phyloP scores from a whole-genome alignment of 2,888 invertebrate species.

The Platycheirus albimanus region DNA sequence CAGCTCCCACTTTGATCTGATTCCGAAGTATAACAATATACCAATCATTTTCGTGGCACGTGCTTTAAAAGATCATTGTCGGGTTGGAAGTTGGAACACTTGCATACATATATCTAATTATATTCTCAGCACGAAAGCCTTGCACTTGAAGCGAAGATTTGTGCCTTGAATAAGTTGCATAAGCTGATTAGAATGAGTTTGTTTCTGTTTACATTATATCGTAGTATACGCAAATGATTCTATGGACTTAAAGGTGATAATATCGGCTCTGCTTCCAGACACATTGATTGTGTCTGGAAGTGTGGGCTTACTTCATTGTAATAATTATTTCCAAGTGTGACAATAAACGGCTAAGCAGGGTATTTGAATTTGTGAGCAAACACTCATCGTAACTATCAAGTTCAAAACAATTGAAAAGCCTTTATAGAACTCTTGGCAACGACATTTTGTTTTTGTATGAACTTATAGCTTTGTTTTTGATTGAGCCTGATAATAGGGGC shows the following conservation, averaged over 20 bases:
- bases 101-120: slow-evolving; percentile 19
- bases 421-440: slow-evolving; percentile 23
- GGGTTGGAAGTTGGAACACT: no score
- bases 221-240: slow-evolving; percentile 35
- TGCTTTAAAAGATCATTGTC: slow-evolving; percentile 21
- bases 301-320: no score
- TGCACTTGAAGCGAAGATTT: slow-evolving; percentile 34
- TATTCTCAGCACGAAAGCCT: slow-evolving; percentile 33
- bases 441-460: slow-evolving; percentile 19
- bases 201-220: no score
- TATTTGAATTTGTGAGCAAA: slow-evolving; percentile 1
- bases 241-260: slow-evolving; percentile 17
- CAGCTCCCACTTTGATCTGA: no score
- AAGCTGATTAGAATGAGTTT: slow-evolving; percentile 39
- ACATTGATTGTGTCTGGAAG: no score
- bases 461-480: no score
- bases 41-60: slow-evolving; percentile 5
- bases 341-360: slow-evolving; percentile 30
- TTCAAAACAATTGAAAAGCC: slow-evolving; percentile 54
- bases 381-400: slow-evolving; percentile 36
- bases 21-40: neutral
- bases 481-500: slow-evolving; percentile 6
- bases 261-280: neutral
- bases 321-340: no score
- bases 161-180: slow-evolving; percentile 20